Conservation (phyloP, 2,113 vertebrate genomes). For the Cettia cetti region DNA sequence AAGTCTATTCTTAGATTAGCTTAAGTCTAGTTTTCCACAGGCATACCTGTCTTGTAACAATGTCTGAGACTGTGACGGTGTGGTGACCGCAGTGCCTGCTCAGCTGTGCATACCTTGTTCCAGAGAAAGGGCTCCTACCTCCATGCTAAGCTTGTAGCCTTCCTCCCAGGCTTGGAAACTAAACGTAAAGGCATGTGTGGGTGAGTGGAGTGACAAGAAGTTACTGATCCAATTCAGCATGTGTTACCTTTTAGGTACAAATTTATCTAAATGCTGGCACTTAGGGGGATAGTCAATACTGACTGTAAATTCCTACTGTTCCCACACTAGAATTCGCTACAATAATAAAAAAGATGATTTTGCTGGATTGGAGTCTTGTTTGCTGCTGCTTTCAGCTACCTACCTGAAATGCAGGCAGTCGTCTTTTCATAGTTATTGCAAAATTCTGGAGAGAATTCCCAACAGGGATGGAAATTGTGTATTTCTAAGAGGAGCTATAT, state of each 20-base stretch:
- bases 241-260: neutral
- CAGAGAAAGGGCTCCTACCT: neutral
- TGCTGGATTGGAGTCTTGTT: neutral
- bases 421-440: neutral
- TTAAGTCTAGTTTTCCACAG: neutral
- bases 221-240: neutral
- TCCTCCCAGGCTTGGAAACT: neutral
- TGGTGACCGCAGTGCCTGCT: neutral
- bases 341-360: neutral
- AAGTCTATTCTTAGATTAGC: neutral
- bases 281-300: neutral
- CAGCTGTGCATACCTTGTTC: neutral
- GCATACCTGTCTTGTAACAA: neutral
- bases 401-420: neutral
- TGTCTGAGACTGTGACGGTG: fast-evolving
- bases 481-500: neutral
- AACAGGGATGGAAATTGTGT: fast-evolving
- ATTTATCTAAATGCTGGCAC: neutral
- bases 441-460: neutral
- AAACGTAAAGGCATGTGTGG: neutral
- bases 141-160: neutral
- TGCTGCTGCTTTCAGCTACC: neutral
- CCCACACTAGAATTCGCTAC: neutral
- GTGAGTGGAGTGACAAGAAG: neutral
- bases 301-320: neutral